Percentiles rank a stretch among this genome's conserved stretches.
These are phyloP conservation scores for Pachyramphus minor DNA, from an alignment of 2,113 vertebrate species.

Conservation along the genomic window DNA sequence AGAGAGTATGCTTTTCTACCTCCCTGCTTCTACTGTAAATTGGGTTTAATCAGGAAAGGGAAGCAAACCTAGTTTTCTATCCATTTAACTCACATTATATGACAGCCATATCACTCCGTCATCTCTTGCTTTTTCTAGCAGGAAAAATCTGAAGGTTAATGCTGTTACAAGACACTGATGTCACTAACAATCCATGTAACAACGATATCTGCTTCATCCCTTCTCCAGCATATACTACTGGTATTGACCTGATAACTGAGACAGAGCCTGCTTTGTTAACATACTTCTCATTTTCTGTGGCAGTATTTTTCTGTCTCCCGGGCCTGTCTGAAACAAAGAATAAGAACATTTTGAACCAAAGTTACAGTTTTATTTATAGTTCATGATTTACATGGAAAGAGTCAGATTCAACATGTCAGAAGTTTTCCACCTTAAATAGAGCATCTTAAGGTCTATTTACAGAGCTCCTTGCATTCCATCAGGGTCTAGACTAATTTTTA, in stretches of 20 bases:
- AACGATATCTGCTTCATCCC: background rate
- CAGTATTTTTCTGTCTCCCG: background rate
- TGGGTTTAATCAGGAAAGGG: background rate
- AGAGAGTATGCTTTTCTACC: background rate
- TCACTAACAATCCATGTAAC: background rate
- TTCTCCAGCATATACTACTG: background rate
- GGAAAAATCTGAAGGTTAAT: background rate
- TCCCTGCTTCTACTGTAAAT: background rate
- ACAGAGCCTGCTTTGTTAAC: background rate
- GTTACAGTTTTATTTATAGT: background rate
- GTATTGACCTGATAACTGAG: background rate
- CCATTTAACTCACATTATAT: background rate
- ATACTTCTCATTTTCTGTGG: background rate
- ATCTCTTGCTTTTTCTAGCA: background rate
- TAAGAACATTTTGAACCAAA: background rate
- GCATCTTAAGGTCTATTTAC: background rate
- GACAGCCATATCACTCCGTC: background rate
- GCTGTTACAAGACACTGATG: background rate
- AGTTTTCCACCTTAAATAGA: background rate
- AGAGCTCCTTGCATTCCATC: background rate
- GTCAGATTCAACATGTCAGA: background rate
- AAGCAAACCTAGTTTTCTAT: background rate
- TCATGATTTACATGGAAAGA: background rate
- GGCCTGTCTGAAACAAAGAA: background rate
- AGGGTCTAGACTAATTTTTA: background rate